These are phyloP conservation scores for Platygyra sinensis DNA, from an alignment of 64 coral and sea anemone genomes.

Conservation along the genomic window DNA sequence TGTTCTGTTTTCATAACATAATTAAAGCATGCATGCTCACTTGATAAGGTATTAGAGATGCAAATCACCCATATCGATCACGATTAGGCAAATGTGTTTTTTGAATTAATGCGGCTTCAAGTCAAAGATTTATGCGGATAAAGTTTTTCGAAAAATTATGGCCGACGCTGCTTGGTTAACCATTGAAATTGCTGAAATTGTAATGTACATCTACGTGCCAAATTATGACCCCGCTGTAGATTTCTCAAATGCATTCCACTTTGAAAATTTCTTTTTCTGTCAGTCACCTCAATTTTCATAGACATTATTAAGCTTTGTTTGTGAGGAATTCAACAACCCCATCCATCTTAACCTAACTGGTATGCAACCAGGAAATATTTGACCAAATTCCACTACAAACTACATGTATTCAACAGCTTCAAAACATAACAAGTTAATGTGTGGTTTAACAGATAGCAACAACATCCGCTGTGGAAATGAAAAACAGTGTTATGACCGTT, in stretches of 20 bases:
- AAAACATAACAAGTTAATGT: not conserved
- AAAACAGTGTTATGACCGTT: not conserved
- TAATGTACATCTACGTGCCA: not conserved
- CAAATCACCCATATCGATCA: not conserved
- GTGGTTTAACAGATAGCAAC: slow-evolving; percentile 7
- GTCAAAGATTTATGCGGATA: not conserved
- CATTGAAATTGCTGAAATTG: not conserved
- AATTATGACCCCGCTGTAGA: not conserved
- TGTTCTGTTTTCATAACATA: not conserved
- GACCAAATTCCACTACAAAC: slow-evolving; percentile 21
- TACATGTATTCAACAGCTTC: not conserved
- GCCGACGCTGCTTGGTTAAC: not conserved
- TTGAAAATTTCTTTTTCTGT: slow-evolving; percentile 1
- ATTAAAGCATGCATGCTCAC: not conserved
- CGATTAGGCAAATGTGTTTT: not conserved
- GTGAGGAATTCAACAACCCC: not conserved
- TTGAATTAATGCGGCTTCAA: not conserved
- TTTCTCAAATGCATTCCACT: not conserved
- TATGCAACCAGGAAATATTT: not conserved
- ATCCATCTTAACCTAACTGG: not conserved
- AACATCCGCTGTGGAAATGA: not conserved
- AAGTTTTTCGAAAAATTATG: not conserved
- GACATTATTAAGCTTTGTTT: not conserved
- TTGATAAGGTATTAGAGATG: not conserved
- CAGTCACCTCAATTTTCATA: not conserved